Conservation (phyloP, 2,797 vertebrate genomes). For the Paramormyrops hopkinsi region DNA sequence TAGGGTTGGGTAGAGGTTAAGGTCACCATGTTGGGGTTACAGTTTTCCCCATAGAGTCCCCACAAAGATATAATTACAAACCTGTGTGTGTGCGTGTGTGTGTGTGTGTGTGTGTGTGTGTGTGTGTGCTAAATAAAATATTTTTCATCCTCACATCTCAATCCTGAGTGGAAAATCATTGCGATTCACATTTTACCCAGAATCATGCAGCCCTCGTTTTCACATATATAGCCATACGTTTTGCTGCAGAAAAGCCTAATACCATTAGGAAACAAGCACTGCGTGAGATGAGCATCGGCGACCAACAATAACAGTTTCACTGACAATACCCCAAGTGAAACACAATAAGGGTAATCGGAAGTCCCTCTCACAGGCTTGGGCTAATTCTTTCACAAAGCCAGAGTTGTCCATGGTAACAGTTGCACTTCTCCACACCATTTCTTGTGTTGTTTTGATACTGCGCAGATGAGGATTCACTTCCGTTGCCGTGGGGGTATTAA, state of each 20-base stretch:
- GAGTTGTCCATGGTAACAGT: background rate
- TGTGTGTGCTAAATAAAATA: background rate
- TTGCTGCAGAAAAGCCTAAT: background rate
- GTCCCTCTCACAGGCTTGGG: background rate
- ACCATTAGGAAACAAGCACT: background rate
- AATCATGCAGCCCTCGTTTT: background rate
- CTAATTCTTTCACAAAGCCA: background rate
- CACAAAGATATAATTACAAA: too few species aligned
- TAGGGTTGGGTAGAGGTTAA: too few species aligned
- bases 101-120: too few species aligned
- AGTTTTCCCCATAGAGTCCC: too few species aligned
- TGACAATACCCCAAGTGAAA: background rate
- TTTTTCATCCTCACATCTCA: background rate
- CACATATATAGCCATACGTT: background rate
- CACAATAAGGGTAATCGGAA: background rate
- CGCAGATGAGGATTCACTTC: constrained; percentile 4
- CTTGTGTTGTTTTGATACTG: background rate
- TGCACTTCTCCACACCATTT: background rate
- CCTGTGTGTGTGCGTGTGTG: too few species aligned
- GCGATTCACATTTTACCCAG: background rate
- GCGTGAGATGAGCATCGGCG: background rate
- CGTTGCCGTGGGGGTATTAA: constrained; percentile 16
- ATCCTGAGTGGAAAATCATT: background rate
- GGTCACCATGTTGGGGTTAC: too few species aligned
- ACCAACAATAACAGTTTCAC: background rate